Evolutionary conservation across 2,888 invertebrate species (phyloP).

Genomic region (Idaea biselata): DNA sequence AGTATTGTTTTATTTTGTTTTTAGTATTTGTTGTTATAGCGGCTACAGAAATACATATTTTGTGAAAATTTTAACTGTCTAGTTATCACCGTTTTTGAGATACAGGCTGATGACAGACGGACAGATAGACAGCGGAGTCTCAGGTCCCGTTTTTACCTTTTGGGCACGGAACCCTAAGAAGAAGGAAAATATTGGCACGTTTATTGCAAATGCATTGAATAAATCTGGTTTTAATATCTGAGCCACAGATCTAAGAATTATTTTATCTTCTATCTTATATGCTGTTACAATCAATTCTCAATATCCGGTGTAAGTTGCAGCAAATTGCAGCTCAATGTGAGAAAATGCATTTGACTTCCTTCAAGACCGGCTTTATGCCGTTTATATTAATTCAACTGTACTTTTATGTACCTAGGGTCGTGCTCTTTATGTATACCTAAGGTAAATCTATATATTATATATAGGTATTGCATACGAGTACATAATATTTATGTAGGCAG

Average conservation of each 20-base stretch:
- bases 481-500: too few species aligned
- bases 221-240: slow-evolving; percentile 6
- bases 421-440: too few species aligned
- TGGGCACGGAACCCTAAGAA: background rate
- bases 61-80: too few species aligned
- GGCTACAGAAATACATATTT: too few species aligned
- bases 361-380: slow-evolving; percentile 36
- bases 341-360: slow-evolving; percentile 42
- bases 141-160: too few species aligned
- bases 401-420: background rate
- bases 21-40: too few species aligned
- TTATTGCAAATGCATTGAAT: background rate
- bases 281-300: slow-evolving; percentile 26
- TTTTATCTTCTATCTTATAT: slow-evolving; percentile 10
- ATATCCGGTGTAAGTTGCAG: slow-evolving; percentile 42
- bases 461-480: too few species aligned
- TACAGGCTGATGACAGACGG: too few species aligned
- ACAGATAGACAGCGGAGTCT: too few species aligned
- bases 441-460: too few species aligned
- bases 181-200: background rate
- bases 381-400: slow-evolving; percentile 34
- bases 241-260: slow-evolving; percentile 11
- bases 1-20: too few species aligned
- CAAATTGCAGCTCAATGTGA: slow-evolving; percentile 35
- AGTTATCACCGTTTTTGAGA: too few species aligned